These are phyloP conservation scores for Tiliqua scincoides DNA, from an alignment of 2,113 vertebrate genomes.

Conservation along the genomic window DNA sequence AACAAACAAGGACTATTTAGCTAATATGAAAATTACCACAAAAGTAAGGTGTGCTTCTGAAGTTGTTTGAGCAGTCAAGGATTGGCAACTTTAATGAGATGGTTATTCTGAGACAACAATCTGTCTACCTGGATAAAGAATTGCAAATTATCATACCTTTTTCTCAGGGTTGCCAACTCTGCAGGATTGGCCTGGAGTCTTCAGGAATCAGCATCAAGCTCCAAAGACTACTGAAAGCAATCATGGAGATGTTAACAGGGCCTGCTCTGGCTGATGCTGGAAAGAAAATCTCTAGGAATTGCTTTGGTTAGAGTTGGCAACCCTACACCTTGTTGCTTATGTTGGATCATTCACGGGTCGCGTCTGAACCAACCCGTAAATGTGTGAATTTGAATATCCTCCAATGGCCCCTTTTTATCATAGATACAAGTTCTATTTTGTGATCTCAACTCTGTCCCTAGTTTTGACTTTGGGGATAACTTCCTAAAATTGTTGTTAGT, in stretches of 20 bases:
- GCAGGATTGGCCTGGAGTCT: too few species aligned
- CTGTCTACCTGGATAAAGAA: neutral
- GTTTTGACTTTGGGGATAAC: neutral
- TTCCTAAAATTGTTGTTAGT: neutral
- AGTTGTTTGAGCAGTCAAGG: neutral
- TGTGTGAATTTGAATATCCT: neutral
- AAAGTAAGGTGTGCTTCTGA: neutral
- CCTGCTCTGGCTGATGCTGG: too few species aligned
- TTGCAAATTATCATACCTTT: too few species aligned
- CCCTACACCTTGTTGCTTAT: neutral
- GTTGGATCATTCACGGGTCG: neutral
- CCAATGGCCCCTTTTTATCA: neutral
- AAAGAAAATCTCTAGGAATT: neutral
- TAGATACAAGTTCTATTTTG: neutral
- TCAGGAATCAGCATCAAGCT: too few species aligned
- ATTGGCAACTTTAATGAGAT: neutral
- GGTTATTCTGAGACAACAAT: too few species aligned
- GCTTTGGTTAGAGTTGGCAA: too few species aligned
- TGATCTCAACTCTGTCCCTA: neutral
- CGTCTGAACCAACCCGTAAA: neutral
- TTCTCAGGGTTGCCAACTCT: too few species aligned
- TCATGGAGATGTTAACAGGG: too few species aligned
- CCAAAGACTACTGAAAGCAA: too few species aligned
- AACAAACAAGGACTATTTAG: too few species aligned
- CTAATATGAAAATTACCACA: neutral